Evolutionary conservation across 2,797 vertebrate species (phyloP).

Genomic region (Enteromius thamalakanensis): DNA sequence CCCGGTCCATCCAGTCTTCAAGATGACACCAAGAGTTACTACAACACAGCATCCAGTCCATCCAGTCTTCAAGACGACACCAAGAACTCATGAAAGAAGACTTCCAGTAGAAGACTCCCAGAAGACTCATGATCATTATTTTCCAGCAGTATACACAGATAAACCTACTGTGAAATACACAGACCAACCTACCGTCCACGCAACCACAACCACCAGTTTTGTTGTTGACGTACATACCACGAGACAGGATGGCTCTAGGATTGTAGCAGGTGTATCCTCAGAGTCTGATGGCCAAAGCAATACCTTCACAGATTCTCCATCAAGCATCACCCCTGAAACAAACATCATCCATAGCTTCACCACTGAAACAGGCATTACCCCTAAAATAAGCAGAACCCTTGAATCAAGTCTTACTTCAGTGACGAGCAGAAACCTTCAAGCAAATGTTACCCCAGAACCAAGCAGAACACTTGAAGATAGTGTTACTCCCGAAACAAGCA

Average conservation of each 20-base stretch:
- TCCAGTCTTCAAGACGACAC: constrained; percentile 66
- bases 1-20: constrained; percentile 63
- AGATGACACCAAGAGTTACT: constrained; percentile 62
- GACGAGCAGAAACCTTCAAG: background rate
- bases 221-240: constrained; percentile 45
- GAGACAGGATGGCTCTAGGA: constrained; percentile 23
- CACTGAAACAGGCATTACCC: constrained; percentile 20
- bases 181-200: constrained; percentile 20
- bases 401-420: too few relatives aligned
- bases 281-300: constrained; percentile 28
- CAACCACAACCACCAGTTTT: constrained; percentile 25
- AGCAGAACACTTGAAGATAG: background rate
- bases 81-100: constrained; percentile 31
- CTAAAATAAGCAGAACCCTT: background rate
- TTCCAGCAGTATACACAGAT: constrained; percentile 28
- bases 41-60: constrained; percentile 66
- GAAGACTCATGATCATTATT: background rate
- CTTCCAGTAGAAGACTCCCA: constrained; percentile 26
- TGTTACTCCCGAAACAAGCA: background rate
- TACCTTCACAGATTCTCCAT: constrained; percentile 34
- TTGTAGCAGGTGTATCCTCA: constrained; percentile 21
- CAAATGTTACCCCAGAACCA: background rate
- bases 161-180: constrained; percentile 49
- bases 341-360: constrained; percentile 16
- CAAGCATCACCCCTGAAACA: constrained; percentile 45